phyloP scores from a whole-genome alignment of 2,888 invertebrate species.

The Mantis religiosa region DNA sequence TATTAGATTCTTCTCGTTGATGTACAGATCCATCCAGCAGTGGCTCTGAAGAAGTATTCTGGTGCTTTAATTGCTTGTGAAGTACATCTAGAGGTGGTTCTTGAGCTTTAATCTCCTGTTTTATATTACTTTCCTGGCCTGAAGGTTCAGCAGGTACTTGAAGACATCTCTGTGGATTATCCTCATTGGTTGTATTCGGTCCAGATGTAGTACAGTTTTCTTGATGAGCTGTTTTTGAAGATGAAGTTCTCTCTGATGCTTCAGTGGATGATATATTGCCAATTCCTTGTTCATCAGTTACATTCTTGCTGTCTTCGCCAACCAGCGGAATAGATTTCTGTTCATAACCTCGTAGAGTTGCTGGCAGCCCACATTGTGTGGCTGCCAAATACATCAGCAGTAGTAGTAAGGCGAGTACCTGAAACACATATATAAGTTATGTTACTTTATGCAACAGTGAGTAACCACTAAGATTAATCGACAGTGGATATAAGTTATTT shows the following conservation, averaged over 20 bases:
- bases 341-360: background rate
- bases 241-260: background rate
- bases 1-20: background rate
- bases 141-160: background rate
- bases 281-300: background rate
- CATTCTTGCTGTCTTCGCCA: background rate
- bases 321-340: background rate
- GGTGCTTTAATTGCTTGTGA: background rate
- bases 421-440: background rate
- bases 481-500: too few species aligned
- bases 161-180: background rate
- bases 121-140: background rate
- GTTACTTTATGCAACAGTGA: too few species aligned
- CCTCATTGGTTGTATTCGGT: background rate
- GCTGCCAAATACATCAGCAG: background rate
- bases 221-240: background rate
- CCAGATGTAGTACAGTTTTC: background rate
- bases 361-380: background rate
- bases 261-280: background rate
- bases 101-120: background rate
- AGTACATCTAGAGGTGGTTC: background rate
- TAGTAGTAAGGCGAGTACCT: background rate
- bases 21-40: background rate
- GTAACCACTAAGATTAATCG: too few species aligned
- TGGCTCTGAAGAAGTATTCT: background rate